Conservation (phyloP, 2,888 invertebrate genomes). For the Tetragonisca angustula region DNA sequence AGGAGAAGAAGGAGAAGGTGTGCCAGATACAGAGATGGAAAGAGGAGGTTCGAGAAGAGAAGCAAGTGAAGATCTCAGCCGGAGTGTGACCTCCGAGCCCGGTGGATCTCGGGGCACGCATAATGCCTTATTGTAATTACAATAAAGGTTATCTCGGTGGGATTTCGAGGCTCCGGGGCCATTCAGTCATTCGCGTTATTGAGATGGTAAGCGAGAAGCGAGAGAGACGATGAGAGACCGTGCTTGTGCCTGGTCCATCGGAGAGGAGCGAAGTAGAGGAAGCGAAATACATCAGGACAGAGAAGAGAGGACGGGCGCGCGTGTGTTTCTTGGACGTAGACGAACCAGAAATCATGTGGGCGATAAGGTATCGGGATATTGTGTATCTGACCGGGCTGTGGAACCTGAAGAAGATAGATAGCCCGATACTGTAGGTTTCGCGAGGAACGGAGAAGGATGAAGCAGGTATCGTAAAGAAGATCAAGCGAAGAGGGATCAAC, state of each 20-base stretch:
- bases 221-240: slow-evolving; percentile 28
- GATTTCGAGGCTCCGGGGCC: slow-evolving; percentile 76
- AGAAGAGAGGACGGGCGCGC: slow-evolving; percentile 10
- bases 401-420: slow-evolving; percentile 68
- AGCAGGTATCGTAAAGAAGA: slow-evolving; percentile 13
- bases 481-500: slow-evolving; percentile 53
- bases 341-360: slow-evolving; percentile 69
- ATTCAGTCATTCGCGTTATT: slow-evolving; percentile 77
- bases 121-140: slow-evolving; percentile 81
- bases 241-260: background rate
- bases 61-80: slow-evolving; percentile 67
- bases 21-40: slow-evolving; percentile 2
- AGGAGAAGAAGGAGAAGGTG: background rate
- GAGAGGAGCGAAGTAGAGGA: background rate
- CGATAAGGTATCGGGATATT: slow-evolving; percentile 75
- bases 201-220: slow-evolving; percentile 77
- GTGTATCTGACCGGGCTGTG: slow-evolving; percentile 63
- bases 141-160: slow-evolving; percentile 81
- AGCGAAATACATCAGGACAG: slow-evolving; percentile 8
- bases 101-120: slow-evolving; percentile 67
- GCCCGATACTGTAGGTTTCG: slow-evolving; percentile 58
- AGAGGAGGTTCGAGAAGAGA: slow-evolving; percentile 23
- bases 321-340: slow-evolving; percentile 47
- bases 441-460: slow-evolving; percentile 41
- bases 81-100: slow-evolving; percentile 73